phyloP scores from a whole-genome alignment of 2,888 invertebrate genomes.

The Antheraea yamamai region DNA sequence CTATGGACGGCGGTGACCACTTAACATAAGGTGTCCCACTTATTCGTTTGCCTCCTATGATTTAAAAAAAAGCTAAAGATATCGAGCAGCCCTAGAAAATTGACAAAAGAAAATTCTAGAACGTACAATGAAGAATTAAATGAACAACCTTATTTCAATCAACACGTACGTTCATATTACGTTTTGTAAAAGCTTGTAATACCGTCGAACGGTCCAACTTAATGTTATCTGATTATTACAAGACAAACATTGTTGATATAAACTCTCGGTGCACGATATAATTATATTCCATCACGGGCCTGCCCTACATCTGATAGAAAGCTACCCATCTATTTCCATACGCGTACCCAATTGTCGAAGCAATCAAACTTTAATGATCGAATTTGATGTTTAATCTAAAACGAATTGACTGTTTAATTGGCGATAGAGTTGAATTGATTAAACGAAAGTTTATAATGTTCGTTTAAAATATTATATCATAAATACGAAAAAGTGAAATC shows the following conservation, averaged over 20 bases:
- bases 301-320: constrained; percentile 34
- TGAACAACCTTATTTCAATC: neutral
- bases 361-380: constrained; percentile 38
- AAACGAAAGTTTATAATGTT: constrained; percentile 17
- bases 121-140: neutral
- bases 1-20: too few relatives aligned
- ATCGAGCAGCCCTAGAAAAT: neutral
- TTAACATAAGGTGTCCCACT: too few relatives aligned
- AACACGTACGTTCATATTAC: neutral
- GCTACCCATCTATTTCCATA: constrained; percentile 32
- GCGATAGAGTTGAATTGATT: constrained; percentile 24
- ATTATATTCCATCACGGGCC: neutral
- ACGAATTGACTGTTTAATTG: constrained; percentile 34
- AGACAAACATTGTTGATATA: neutral
- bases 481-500: constrained; percentile 15
- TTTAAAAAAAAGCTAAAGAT: neutral
- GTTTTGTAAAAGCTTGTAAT: neutral
- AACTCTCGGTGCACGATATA: neutral
- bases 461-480: constrained; percentile 14
- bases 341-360: constrained; percentile 31
- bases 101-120: neutral
- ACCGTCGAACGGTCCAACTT: neutral
- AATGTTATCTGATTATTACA: neutral
- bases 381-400: constrained; percentile 37
- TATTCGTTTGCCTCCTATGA: too few relatives aligned